A percentile compares a stretch with the other conserved stretches of the same genome.
Conservation (phyloP, 2,113 vertebrate species). For the Axis porcinus region DNA sequence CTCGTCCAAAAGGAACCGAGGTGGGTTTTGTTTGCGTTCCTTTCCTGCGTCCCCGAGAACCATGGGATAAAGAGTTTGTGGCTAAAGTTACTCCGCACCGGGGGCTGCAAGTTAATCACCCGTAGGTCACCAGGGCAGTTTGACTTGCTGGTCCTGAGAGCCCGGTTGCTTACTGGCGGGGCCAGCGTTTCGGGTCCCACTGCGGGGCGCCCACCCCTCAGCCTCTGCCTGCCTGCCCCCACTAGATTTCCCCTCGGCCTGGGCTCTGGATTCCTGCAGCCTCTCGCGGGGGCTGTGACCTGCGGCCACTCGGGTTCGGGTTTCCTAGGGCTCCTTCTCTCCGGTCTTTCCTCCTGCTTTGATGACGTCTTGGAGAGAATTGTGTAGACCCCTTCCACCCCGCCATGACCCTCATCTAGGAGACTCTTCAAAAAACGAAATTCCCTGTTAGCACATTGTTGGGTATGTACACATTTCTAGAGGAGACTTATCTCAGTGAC, state of each 20-base stretch:
- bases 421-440: background rate
- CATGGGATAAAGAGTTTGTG: no score
- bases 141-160: background rate
- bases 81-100: background rate
- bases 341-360: background rate
- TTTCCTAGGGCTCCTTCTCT: background rate
- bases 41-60: background rate
- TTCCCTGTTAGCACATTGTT: background rate
- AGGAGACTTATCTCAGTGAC: background rate
- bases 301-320: background rate
- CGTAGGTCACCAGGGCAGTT: background rate
- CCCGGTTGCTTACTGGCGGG: background rate
- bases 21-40: background rate
- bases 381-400: background rate
- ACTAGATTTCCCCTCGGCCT: background rate
- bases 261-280: background rate
- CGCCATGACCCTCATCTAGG: background rate
- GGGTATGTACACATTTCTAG: background rate
- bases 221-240: rapidly evolving
- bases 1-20: background rate
- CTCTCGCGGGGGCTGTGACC: rapidly evolving
- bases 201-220: rapidly evolving
- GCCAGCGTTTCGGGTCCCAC: background rate
- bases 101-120: background rate
- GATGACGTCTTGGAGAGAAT: background rate